phyloP scores from a whole-genome alignment of 2,113 vertebrate species.

The Vulpes vulpes region DNA sequence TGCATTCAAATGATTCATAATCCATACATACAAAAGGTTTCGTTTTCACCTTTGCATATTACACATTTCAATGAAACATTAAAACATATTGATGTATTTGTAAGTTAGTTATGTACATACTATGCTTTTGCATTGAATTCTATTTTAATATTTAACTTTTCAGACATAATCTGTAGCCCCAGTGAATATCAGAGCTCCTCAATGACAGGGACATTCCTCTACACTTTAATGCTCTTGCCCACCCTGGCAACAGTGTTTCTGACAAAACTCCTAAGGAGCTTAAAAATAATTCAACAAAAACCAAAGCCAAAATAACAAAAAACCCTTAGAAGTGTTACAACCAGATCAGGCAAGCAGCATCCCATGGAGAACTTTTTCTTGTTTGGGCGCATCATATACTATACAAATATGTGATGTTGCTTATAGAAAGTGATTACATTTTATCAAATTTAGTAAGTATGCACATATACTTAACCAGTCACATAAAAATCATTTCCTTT shows the following conservation, averaged over 20 bases:
- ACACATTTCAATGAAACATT: neutral
- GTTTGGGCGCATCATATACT: neutral
- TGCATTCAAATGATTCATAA: neutral
- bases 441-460: neutral
- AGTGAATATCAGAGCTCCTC: neutral
- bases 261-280: neutral
- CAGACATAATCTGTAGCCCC: neutral
- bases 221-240: neutral
- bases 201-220: neutral
- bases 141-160: neutral
- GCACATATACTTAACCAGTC: neutral
- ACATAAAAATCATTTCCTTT: neutral
- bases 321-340: neutral
- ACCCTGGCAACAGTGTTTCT: neutral
- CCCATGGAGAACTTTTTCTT: neutral
- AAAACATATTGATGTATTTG: neutral
- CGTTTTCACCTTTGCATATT: neutral
- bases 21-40: neutral
- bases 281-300: conserved; percentile 9
- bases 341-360: neutral
- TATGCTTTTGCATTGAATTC: neutral
- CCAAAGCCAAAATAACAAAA: neutral
- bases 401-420: neutral
- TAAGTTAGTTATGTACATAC: neutral
- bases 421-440: neutral